phyloP scores from a whole-genome alignment of 2,888 invertebrate species.

The Lycophotia porphyrea region DNA sequence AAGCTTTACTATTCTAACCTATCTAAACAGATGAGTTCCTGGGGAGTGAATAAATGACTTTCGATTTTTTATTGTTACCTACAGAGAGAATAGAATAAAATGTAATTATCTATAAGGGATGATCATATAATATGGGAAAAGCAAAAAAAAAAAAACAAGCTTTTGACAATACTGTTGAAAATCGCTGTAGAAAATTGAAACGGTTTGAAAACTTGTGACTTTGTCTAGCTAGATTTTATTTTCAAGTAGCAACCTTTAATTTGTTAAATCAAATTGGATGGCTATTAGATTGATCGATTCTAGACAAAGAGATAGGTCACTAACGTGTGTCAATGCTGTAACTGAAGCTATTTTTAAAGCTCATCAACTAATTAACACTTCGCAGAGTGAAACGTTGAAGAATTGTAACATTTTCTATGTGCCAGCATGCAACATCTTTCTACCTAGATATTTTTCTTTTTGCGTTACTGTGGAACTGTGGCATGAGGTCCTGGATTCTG shows the following conservation, averaged over 20 bases:
- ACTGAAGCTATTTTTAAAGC: slow-evolving; percentile 12
- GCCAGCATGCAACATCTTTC: background rate
- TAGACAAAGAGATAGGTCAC: slow-evolving; percentile 14
- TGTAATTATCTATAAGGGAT: no score
- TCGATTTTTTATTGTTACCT: no score
- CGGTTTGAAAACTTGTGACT: background rate
- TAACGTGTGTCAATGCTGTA: slow-evolving; percentile 26
- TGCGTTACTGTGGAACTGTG: background rate
- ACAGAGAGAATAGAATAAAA: background rate
- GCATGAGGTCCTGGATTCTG: no score
- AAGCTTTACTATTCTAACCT: no score
- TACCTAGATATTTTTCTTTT: background rate
- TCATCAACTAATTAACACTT: slow-evolving; percentile 9
- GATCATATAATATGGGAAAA: no score
- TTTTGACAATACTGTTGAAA: no score
- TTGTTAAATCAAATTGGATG: slow-evolving; percentile 7
- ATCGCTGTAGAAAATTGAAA: background rate
- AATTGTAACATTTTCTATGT: background rate
- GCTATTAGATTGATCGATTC: slow-evolving; percentile 23
- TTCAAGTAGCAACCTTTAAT: background rate
- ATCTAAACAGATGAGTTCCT: no score
- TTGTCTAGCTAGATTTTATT: background rate
- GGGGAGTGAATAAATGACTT: no score
- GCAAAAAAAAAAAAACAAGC: no score
- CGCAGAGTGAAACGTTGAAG: slow-evolving; percentile 13